phyloP scores from a whole-genome alignment of 2,797 vertebrate genomes.

The Aselliscus stoliczkanus region DNA sequence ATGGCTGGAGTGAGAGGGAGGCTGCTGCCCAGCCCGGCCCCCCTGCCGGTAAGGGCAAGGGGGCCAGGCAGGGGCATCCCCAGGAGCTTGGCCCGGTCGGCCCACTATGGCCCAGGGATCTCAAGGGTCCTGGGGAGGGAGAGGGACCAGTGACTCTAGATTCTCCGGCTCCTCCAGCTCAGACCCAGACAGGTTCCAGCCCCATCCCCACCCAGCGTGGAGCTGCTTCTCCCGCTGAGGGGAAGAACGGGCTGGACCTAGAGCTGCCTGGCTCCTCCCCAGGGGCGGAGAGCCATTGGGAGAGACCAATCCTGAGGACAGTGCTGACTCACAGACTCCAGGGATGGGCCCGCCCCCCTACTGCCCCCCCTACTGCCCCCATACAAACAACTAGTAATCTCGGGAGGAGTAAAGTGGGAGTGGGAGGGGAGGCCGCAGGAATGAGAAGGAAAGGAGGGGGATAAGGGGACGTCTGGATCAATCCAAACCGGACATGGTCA shows the following conservation, averaged over 20 bases:
- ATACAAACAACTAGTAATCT: neutral
- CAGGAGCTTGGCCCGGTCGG: constrained; percentile 54
- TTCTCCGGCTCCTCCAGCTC: constrained; percentile 21
- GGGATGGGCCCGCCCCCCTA: constrained; percentile 30
- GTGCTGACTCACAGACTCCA: constrained; percentile 83
- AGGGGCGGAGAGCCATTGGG: neutral
- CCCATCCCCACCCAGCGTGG: constrained; percentile 68
- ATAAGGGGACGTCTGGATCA: constrained; percentile 17
- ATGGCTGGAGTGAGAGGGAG: constrained; percentile 76
- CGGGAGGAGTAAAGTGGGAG: neutral
- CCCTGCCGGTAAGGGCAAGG: constrained; percentile 67
- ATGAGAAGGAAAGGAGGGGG: neutral
- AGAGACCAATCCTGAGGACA: constrained; percentile 64
- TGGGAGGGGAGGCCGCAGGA: neutral
- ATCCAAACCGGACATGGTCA: constrained; percentile 26
- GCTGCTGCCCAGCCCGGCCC: constrained; percentile 46
- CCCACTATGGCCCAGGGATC: constrained; percentile 27
- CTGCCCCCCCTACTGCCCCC: neutral
- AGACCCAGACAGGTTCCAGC: constrained; percentile 55
- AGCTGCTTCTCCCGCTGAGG: constrained; percentile 25
- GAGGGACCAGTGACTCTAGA: neutral
- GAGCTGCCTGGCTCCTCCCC: constrained; percentile 52
- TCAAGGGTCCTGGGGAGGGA: constrained; percentile 11
- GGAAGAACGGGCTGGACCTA: constrained; percentile 57
- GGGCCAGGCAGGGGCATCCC: constrained; percentile 75